These are phyloP conservation scores for Lamproptera curius DNA, from an alignment of 2,888 invertebrate genomes.

Conservation along the genomic window DNA sequence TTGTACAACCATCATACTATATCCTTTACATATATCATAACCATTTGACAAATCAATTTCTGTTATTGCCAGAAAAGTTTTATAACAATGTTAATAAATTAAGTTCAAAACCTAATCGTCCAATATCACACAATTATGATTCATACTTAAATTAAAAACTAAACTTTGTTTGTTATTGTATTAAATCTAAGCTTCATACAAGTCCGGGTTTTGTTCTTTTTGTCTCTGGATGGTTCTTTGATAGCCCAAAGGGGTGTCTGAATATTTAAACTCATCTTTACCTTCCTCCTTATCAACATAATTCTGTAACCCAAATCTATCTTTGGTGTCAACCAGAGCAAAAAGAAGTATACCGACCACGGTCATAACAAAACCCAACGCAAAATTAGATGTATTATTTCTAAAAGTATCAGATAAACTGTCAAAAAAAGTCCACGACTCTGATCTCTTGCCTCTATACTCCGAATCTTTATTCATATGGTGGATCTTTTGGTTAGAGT, in stretches of 20 bases:
- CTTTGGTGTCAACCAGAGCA: conserved; percentile 33
- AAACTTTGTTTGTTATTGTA: not conserved
- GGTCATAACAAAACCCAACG: conserved; percentile 46
- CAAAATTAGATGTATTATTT: conserved; percentile 44
- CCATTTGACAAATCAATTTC: not conserved
- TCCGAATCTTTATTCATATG: conserved; percentile 53
- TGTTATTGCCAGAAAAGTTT: not conserved
- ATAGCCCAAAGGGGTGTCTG: conserved; percentile 53
- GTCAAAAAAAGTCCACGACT: conserved; percentile 52
- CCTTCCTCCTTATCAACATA: conserved; percentile 31
- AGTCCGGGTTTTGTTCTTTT: conserved; percentile 48
- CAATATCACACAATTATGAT: not conserved
- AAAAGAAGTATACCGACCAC: conserved; percentile 23
- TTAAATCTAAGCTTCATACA: conserved; percentile 53
- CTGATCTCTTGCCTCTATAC: conserved; percentile 35
- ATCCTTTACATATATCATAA: conserved; percentile 32
- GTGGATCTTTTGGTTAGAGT: conserved; percentile 52
- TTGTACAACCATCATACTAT: conserved; percentile 70
- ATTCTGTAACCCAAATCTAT: conserved; percentile 32
- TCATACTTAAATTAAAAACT: too few relatives aligned
- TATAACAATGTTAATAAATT: not conserved
- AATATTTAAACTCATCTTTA: conserved; percentile 14
- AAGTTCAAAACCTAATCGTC: not conserved
- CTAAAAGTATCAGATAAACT: conserved; percentile 45
- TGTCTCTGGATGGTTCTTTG: conserved; percentile 40